These are phyloP conservation scores for Pristiophorus japonicus DNA, from an alignment of 2,113 vertebrate species.

Conservation along the genomic window DNA sequence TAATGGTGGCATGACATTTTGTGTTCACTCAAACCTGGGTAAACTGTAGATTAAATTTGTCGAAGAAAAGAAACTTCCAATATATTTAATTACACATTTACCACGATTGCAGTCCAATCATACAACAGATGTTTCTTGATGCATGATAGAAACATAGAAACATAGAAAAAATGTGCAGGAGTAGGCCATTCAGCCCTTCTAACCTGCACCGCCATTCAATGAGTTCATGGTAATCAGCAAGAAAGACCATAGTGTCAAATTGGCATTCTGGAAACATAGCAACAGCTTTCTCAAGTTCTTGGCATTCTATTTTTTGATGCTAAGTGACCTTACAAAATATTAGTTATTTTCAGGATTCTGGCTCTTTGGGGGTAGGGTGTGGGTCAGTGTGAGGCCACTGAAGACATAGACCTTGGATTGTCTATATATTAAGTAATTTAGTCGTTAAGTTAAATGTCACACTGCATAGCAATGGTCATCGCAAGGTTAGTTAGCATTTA, in stretches of 20 bases:
- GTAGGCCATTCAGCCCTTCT: too few relatives aligned
- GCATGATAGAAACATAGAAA: too few relatives aligned
- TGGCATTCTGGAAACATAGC: neutral
- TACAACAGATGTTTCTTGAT: neutral
- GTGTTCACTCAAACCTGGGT: neutral
- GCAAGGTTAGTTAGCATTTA: neutral
- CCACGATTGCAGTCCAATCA: neutral
- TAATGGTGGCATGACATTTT: neutral
- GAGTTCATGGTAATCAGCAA: too few relatives aligned
- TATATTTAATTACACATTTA: slow-evolving; percentile 4
- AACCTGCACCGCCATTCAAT: too few relatives aligned
- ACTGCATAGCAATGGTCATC: neutral
- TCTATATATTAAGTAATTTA: neutral
- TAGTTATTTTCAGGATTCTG: neutral
- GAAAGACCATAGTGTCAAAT: neutral
- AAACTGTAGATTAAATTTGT: neutral
- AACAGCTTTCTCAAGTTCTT: neutral
- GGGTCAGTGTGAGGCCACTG: too few relatives aligned
- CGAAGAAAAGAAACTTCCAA: too few relatives aligned
- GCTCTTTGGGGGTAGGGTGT: neutral
- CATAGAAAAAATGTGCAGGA: too few relatives aligned
- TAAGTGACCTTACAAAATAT: neutral
- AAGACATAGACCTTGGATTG: neutral
- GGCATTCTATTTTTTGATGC: neutral
- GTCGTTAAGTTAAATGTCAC: neutral